phyloP scores from a whole-genome alignment of 1,140 invertebrate genomes.

The Euborellia annulipes region DNA sequence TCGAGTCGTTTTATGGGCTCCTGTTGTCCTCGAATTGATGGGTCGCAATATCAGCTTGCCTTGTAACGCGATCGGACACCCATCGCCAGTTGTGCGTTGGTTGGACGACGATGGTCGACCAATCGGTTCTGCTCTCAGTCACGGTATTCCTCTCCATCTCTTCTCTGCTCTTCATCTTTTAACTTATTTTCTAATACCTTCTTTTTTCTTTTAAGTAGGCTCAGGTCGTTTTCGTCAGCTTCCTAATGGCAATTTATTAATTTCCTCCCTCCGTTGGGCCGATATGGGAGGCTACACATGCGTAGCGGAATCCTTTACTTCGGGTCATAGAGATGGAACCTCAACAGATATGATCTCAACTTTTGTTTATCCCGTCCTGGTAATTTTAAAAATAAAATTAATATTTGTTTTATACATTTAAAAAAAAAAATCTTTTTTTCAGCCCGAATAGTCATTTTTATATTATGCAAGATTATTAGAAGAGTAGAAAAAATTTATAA shows the following conservation, averaged over 20 bases:
- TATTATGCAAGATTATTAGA: no score
- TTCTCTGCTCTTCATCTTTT: no score
- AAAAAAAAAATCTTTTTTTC: no score
- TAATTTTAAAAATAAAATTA: no score
- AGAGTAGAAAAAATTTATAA: no score
- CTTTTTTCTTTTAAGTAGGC: no score
- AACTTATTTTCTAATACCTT: no score
- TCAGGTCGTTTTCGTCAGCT: background rate
- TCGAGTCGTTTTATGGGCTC: slow-evolving; percentile 28
- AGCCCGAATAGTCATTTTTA: no score
- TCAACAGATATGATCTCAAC: slow-evolving; percentile 26
- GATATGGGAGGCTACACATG: slow-evolving; percentile 72
- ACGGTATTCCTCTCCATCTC: slow-evolving; percentile 17
- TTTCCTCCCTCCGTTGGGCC: slow-evolving; percentile 47
- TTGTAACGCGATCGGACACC: slow-evolving; percentile 48
- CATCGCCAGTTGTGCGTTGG: slow-evolving; percentile 48
- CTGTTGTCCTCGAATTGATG: slow-evolving; percentile 27
- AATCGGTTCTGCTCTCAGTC: slow-evolving; percentile 29
- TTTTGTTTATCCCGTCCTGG: slow-evolving; percentile 61
- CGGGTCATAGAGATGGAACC: slow-evolving; percentile 40
- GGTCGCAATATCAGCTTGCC: slow-evolving; percentile 48
- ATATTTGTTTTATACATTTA: no score
- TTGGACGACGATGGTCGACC: slow-evolving; percentile 35
- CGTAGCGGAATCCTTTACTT: slow-evolving; percentile 40
- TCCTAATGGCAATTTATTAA: slow-evolving; percentile 51